phyloP scores from a whole-genome alignment of 64 coral and sea anemone genomes.

The Stichodactyla mertensii region DNA sequence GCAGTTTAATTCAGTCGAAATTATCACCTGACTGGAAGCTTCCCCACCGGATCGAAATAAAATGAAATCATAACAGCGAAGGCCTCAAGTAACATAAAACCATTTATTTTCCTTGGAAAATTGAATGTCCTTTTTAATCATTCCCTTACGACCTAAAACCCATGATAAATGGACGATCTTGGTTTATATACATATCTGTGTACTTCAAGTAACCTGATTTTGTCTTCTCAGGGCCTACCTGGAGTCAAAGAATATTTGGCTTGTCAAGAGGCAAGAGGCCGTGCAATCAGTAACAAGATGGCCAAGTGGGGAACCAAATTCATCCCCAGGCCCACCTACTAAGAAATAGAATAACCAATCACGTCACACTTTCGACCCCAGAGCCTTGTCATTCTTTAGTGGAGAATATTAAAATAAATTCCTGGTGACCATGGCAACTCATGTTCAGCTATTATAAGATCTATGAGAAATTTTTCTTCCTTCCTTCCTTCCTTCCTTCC shows the following conservation, averaged over 20 bases:
- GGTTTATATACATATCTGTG: not conserved
- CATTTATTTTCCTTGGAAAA: too few relatives aligned
- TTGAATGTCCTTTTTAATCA: too few relatives aligned
- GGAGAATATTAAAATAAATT: not conserved
- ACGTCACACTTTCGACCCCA: not conserved
- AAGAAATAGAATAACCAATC: not conserved
- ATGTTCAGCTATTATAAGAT: too few relatives aligned
- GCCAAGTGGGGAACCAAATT: slow-evolving; percentile 54
- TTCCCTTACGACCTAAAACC: too few relatives aligned
- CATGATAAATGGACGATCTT: not conserved
- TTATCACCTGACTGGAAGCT: too few relatives aligned
- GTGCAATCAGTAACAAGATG: slow-evolving; percentile 75
- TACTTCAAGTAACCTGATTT: not conserved
- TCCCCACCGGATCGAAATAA: too few relatives aligned
- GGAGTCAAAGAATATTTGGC: slow-evolving; percentile 50
- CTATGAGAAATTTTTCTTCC: too few relatives aligned
- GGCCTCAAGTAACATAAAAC: too few relatives aligned
- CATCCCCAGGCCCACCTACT: slow-evolving; percentile 13
- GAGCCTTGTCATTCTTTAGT: not conserved
- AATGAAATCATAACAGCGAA: too few relatives aligned
- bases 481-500: too few relatives aligned
- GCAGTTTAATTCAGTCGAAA: too few relatives aligned
- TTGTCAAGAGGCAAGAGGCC: slow-evolving; percentile 32
- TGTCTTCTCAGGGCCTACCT: slow-evolving; percentile 43
- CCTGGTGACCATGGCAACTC: not conserved